Evolutionary conservation across 2,797 vertebrate species (phyloP).

Genomic region (Cyclura pinguis): DNA sequence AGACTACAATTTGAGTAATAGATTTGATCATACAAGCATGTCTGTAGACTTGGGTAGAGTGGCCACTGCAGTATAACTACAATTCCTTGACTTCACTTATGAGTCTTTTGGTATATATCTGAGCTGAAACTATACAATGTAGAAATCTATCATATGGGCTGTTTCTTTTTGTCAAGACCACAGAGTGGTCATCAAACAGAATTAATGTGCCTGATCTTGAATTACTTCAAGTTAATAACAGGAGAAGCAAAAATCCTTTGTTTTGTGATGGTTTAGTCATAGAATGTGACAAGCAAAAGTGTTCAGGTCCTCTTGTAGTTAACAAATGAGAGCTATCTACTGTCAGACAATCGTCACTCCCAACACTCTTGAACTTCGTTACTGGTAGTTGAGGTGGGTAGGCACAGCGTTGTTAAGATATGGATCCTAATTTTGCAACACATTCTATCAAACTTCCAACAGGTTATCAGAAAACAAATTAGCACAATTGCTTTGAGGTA

Average conservation of each 20-base stretch:
- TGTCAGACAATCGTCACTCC: conserved; percentile 32
- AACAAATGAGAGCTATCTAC: conserved; percentile 54
- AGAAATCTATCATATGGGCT: neutral
- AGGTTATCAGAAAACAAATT: conserved; percentile 11
- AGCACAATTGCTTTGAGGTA: conserved; percentile 66
- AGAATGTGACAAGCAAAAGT: conserved; percentile 32
- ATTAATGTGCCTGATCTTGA: neutral
- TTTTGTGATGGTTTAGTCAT: conserved; percentile 30
- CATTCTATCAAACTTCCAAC: conserved; percentile 54
- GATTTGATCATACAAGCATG: accelerated
- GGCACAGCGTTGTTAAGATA: conserved; percentile 19
- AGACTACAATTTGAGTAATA: neutral
- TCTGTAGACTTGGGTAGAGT: neutral
- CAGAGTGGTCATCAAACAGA: neutral
- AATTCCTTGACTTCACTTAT: conserved; percentile 1
- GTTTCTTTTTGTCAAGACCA: accelerated
- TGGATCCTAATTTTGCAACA: conserved; percentile 41
- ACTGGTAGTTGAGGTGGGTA: neutral
- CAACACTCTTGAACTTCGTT: conserved; percentile 21
- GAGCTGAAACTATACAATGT: neutral
- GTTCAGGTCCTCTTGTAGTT: conserved; percentile 36
- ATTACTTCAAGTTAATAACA: neutral
- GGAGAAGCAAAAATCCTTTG: conserved; percentile 36
- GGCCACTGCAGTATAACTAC: neutral
- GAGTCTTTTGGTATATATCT: neutral